These are phyloP conservation scores for Amblyteles armatorius DNA, from an alignment of 2,888 invertebrate genomes.

Conservation along the genomic window DNA sequence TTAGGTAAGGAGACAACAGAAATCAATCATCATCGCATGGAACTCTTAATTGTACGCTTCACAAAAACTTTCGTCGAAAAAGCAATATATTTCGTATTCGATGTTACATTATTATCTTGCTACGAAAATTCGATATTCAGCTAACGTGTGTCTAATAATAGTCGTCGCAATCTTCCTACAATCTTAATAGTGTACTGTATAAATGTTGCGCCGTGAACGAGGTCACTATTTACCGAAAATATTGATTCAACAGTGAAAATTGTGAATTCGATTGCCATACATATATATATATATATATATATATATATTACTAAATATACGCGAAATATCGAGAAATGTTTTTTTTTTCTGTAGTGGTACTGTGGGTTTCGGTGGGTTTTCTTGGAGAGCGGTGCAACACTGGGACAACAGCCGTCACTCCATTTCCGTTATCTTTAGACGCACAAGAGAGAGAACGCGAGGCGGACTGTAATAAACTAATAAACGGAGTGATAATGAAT, in stretches of 20 bases:
- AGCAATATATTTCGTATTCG: neutral
- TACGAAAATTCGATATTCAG: neutral
- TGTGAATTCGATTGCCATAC: slow-evolving; percentile 48
- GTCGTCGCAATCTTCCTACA: neutral
- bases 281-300: slow-evolving; percentile 16
- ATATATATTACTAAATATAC: slow-evolving; percentile 8
- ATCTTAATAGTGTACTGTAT: neutral
- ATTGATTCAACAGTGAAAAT: slow-evolving; percentile 63
- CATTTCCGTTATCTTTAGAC: slow-evolving; percentile 73
- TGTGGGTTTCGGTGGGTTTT: slow-evolving; percentile 53
- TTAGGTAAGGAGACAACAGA: neutral
- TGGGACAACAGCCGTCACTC: slow-evolving; percentile 71
- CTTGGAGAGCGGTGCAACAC: slow-evolving; percentile 60
- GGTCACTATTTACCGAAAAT: slow-evolving; percentile 48
- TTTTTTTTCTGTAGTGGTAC: slow-evolving; percentile 57
- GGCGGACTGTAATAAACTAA: slow-evolving; percentile 53
- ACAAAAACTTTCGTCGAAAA: neutral
- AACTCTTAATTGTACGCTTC: neutral
- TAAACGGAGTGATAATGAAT: slow-evolving; percentile 38
- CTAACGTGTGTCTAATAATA: neutral
- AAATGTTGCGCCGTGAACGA: slow-evolving; percentile 1
- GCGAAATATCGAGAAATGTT: slow-evolving; percentile 2
- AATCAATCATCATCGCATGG: neutral
- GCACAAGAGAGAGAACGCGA: slow-evolving; percentile 71
- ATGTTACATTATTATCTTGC: neutral